Evolutionary conservation across 2,888 invertebrate genomes (phyloP), one percentile per base, ranked within the genome.

Genomic region (Spodoptera littoralis): DNA sequence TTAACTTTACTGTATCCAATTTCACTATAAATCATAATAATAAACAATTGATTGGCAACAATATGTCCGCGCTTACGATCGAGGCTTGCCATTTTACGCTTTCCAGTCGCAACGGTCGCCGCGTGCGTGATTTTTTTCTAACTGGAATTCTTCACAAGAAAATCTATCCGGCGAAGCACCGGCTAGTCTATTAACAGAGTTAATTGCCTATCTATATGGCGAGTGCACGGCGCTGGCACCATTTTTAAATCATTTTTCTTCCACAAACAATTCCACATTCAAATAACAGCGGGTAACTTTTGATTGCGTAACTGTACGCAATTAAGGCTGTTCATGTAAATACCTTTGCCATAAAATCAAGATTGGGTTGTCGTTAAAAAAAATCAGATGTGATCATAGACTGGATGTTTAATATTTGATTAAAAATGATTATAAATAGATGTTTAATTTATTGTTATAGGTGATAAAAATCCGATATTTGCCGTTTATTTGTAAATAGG

Each of bases 61-160:
- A 68, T 73, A 75, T 73, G 70, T 65, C 65, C 65, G 70, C 65
- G 56, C 70, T 66, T 74, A 60, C 60, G 72, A 69, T 68, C 72
- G 63, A 70, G 70, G 58, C 70, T 62, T 73, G 66, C 66, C 68
- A 84, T 87, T 92, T 92, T 91, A 92, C 94, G 94, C 94, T 94
- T 94, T 93, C 94, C 88, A 83, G 79, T 79, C 84, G 84, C 87
- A 86, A 86, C 90, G 88, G 84, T 88, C 82, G 87, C 77, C 83
- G 81, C 82, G 80, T 79, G 68, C 70, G 73, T 78, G 84, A 64
- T 70, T 92, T 93, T 84, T 93, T 92, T 90, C 86, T 78, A 71
- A 76, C 70, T 81, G 78, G 85, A 88, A 93, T 94, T 93, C 93
- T 87, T 89, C 65, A 81, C 82, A 92, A 93, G 93, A 93, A 93